Evolutionary conservation across 2,797 vertebrate species (phyloP).

Genomic region (Manis javanica): DNA sequence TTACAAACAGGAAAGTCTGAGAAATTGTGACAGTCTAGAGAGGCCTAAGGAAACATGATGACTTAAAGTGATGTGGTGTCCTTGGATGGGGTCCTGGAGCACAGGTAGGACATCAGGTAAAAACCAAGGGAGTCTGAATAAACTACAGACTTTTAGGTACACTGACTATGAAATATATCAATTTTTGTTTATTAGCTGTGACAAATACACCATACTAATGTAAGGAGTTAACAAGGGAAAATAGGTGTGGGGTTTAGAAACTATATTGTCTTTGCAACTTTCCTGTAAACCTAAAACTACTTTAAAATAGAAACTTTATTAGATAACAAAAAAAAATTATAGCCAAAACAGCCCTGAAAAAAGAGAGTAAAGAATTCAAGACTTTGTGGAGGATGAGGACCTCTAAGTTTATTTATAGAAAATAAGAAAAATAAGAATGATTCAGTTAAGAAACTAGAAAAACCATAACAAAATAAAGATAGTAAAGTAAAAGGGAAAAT

Average conservation of each 20-base stretch:
- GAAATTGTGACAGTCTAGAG: too few species aligned
- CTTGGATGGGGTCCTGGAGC: too few species aligned
- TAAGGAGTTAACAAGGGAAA: not conserved
- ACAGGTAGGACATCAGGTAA: too few species aligned
- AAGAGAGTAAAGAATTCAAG: not conserved
- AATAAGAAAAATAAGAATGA: not conserved
- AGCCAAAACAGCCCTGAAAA: not conserved
- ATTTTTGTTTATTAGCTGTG: not conserved
- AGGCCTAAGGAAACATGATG: too few species aligned
- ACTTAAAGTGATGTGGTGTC: too few species aligned
- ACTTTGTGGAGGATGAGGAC: not conserved
- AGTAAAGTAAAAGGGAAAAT: not conserved
- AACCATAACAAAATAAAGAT: not conserved
- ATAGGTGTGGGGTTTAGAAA: not conserved
- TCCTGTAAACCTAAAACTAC: not conserved
- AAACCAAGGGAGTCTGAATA: too few species aligned
- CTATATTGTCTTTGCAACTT: not conserved
- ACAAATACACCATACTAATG: not conserved
- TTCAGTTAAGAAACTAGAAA: not conserved
- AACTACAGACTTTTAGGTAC: too few species aligned
- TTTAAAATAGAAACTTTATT: not conserved
- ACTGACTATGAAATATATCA: not conserved
- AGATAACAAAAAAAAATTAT: not conserved
- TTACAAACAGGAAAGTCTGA: too few species aligned
- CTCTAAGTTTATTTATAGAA: not conserved